A percentile compares a stretch with the other conserved stretches of the same genome.
Conservation (phyloP, 2,888 invertebrate genomes). For the Papilio demoleus region DNA sequence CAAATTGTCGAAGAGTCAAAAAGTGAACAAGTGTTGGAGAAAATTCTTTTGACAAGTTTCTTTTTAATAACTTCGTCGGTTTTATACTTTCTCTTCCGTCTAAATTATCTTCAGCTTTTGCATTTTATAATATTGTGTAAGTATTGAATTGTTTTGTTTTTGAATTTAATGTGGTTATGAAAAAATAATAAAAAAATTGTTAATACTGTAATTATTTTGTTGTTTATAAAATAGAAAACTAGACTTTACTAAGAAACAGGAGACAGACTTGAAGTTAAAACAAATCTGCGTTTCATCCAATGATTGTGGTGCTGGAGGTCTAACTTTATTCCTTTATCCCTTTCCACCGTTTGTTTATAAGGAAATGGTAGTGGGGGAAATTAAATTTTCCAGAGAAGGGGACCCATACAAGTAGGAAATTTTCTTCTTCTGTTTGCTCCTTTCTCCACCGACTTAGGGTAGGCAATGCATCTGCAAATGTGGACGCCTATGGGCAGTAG, state of each 20-base stretch:
- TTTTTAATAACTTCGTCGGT: slow-evolving; percentile 30
- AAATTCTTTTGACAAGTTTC: slow-evolving; percentile 42
- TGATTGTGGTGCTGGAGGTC: too few relatives aligned
- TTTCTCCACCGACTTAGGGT: too few relatives aligned
- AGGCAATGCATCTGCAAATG: too few relatives aligned
- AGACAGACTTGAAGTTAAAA: too few relatives aligned
- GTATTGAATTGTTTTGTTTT: slow-evolving; percentile 11
- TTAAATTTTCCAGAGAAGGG: too few relatives aligned
- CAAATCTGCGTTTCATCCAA: too few relatives aligned
- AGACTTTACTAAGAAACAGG: neutral
- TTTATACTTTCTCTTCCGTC: slow-evolving; percentile 5
- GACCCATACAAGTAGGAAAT: too few relatives aligned
- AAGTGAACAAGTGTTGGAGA: slow-evolving; percentile 45
- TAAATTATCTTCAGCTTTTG: slow-evolving; percentile 10
- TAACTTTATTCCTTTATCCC: too few relatives aligned
- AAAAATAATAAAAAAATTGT: neutral
- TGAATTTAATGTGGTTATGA: neutral
- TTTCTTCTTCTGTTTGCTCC: too few relatives aligned
- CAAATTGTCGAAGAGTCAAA: slow-evolving; percentile 46
- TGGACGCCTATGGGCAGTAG: too few relatives aligned
- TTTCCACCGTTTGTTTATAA: too few relatives aligned
- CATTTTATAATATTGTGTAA: slow-evolving; percentile 9
- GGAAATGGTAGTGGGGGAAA: too few relatives aligned
- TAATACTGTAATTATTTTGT: neutral
- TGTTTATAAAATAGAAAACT: neutral